These are phyloP conservation scores for Coptodon bakossiorum DNA, from an alignment of 2,113 vertebrate genomes.

Conservation along the genomic window DNA sequence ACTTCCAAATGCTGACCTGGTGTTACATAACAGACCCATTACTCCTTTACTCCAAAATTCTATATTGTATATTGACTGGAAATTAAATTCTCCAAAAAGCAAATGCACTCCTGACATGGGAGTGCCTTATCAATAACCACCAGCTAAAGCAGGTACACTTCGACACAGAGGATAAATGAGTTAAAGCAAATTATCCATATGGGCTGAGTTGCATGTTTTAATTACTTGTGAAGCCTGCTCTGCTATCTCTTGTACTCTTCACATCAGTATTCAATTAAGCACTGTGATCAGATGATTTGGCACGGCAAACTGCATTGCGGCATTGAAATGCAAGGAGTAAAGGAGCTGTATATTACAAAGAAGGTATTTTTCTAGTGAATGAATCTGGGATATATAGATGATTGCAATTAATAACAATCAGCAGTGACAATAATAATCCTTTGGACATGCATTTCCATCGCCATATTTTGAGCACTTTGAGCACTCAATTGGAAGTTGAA, in stretches of 20 bases:
- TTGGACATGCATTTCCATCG: not conserved
- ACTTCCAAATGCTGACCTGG: not conserved
- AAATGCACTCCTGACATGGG: slow-evolving; percentile 21
- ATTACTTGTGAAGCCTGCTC: slow-evolving; percentile 41
- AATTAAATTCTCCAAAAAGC: not conserved
- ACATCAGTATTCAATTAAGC: slow-evolving; percentile 60
- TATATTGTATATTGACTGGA: not conserved
- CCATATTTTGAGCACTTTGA: not conserved
- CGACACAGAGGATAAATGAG: slow-evolving; percentile 14
- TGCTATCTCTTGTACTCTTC: slow-evolving; percentile 29
- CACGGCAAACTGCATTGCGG: slow-evolving; percentile 35
- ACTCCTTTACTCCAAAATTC: not conserved
- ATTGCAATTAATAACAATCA: not conserved
- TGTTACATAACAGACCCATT: not conserved
- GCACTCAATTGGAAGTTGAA: not conserved
- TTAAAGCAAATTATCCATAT: slow-evolving; percentile 45
- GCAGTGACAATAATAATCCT: not conserved
- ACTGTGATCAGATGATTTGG: slow-evolving; percentile 42
- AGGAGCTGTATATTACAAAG: not conserved
- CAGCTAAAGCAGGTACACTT: slow-evolving; percentile 4
- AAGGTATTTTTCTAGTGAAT: not conserved
- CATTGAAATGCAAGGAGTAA: not conserved
- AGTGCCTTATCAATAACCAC: slow-evolving; percentile 19
- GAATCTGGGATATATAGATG: not conserved
- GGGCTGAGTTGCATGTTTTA: slow-evolving; percentile 47